phyloP scores from a whole-genome alignment of 2,113 vertebrate genomes.

The human region GRCh38 chrX:105813001-105813500 shows the following conservation, averaged over 20 bases:
- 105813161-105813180: slow-evolving; percentile 3
- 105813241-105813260: slow-evolving; percentile 18
- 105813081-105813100: neutral
- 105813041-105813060: neutral
- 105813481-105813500: neutral
- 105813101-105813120: slow-evolving; percentile 14
- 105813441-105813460: neutral
- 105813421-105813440: neutral
- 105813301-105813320: neutral
- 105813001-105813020: neutral
- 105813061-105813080: neutral
- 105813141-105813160: neutral
- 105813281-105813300: neutral
- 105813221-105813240: neutral
- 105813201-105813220: neutral
- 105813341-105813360: neutral
- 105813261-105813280: neutral
- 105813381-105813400: neutral
- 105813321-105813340: neutral
- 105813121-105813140: slow-evolving; percentile 42
- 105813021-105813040: neutral
- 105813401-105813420: neutral
- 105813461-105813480: slow-evolving; percentile 4
- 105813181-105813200: neutral
- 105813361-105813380: neutral